A percentile compares a stretch with the other conserved stretches of the same genome.
phyloP scores from a whole-genome alignment of 2,888 invertebrate genomes.

The Monoplex corrugatus region DNA sequence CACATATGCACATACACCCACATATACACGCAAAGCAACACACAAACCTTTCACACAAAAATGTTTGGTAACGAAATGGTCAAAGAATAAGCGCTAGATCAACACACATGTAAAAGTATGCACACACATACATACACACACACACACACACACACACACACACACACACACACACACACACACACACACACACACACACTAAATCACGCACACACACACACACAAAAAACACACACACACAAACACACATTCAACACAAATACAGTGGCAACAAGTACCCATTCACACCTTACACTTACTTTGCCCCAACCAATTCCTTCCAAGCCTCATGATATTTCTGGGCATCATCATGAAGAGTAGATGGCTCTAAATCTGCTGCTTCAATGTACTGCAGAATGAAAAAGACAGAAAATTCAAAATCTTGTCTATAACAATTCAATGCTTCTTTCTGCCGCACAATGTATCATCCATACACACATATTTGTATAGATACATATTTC shows the following conservation, averaged over 20 bases:
- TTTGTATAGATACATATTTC: no score
- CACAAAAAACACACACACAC: background rate
- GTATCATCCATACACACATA: no score
- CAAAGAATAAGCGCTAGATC: no score
- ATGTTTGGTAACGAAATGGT: no score
- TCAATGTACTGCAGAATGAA: conserved; percentile 88
- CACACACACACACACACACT: background rate
- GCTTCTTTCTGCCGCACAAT: no score
- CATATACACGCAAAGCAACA: no score
- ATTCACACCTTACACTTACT: conserved; percentile 66
- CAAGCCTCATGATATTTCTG: conserved; percentile 95
- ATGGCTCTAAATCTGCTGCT: conserved; percentile 92
- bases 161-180: background rate
- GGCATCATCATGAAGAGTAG: conserved; percentile 88
- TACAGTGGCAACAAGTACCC: background rate
- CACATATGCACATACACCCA: no score
- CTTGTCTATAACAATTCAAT: no score
- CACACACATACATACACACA: no score
- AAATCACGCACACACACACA: background rate
- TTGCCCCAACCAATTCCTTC: conserved; percentile 90
- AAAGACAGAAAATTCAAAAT: no score
- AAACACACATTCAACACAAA: background rate
- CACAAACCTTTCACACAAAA: no score
- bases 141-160: background rate
- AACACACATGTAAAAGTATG: no score